phyloP scores from a whole-genome alignment of 2,797 vertebrate species.

The Oreortyx pictus region DNA sequence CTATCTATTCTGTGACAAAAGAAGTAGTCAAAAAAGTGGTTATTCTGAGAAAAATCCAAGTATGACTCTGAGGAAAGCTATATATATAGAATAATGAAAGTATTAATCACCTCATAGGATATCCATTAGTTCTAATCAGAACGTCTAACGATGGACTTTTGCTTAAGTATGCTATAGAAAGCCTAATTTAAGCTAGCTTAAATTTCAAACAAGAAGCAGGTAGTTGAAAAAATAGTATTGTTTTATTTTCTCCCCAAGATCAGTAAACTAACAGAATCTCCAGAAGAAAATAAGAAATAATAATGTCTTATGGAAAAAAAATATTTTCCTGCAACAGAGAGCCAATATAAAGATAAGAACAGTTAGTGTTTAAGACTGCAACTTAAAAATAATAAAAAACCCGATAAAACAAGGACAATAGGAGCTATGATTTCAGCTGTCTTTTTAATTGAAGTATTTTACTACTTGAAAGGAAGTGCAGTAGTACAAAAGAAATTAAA shows the following conservation, averaged over 20 bases:
- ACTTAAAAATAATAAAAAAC: background rate
- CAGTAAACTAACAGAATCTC: background rate
- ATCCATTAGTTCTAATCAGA: background rate
- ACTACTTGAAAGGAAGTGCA: constrained; percentile 3
- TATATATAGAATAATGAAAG: background rate
- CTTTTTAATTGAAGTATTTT: constrained; percentile 43
- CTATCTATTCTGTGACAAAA: background rate
- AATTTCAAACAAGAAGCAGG: background rate
- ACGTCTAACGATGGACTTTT: background rate
- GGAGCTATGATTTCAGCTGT: constrained; percentile 13
- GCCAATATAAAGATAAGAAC: background rate
- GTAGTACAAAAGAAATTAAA: constrained; percentile 20
- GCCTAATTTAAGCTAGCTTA: background rate
- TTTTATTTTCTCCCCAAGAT: background rate
- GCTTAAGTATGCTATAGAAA: background rate
- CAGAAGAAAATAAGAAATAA: background rate
- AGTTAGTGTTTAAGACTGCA: background rate
- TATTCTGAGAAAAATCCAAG: background rate
- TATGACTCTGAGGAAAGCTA: background rate
- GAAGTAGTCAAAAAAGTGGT: background rate
- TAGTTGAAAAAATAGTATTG: background rate
- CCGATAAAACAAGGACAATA: background rate
- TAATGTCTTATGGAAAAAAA: background rate
- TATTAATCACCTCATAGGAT: background rate
- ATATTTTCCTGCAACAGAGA: background rate